Conservation (phyloP, 2,113 vertebrate species). For the Cervus canadensis region DNA sequence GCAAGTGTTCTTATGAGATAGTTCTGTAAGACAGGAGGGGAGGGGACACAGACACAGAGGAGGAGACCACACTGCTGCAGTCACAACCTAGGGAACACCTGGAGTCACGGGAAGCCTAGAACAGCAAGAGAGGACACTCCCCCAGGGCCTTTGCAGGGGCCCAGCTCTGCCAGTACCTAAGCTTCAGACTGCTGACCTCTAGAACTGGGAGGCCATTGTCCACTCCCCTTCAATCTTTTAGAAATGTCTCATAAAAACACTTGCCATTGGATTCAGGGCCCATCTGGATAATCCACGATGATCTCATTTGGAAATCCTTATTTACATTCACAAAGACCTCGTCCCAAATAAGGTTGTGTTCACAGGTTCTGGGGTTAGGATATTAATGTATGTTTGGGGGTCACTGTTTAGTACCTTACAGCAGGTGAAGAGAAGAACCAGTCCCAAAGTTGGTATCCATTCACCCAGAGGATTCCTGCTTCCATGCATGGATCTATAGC, state of each 20-base stretch:
- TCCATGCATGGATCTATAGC: background rate
- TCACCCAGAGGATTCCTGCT: background rate
- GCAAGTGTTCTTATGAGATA: background rate
- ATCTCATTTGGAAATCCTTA: background rate
- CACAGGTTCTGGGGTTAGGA: background rate
- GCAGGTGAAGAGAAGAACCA: no score
- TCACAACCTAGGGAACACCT: no score
- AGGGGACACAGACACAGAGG: background rate
- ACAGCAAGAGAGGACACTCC: no score
- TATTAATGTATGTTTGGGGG: background rate
- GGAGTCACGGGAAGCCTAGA: background rate
- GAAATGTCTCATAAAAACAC: background rate
- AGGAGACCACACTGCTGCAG: fast-evolving
- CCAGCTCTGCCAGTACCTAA: background rate
- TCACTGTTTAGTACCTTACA: background rate
- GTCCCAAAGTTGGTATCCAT: background rate
- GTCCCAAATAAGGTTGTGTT: background rate
- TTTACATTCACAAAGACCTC: background rate
- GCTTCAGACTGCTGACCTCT: background rate
- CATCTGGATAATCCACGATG: background rate
- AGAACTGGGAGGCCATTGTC: background rate
- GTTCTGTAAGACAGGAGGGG: background rate
- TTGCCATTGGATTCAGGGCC: background rate
- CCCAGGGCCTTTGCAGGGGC: background rate
- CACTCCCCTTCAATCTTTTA: background rate